Evolutionary conservation across 2,113 vertebrate genomes (phyloP), one percentile per base, ranked within the genome.

Genomic region (Gambusia affinis): DNA sequence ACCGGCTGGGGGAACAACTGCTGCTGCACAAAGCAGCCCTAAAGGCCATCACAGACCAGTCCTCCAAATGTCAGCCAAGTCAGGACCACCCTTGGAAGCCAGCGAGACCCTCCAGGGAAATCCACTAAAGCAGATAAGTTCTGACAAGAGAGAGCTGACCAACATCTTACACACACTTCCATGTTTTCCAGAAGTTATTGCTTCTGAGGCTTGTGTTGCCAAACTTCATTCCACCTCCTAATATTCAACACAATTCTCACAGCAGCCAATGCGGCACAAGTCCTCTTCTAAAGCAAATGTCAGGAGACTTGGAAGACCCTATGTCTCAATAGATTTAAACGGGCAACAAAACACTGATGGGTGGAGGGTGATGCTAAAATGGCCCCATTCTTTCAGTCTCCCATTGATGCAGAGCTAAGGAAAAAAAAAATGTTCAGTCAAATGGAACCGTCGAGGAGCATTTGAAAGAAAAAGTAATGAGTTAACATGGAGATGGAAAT

Each of bases 361-460:
- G 85, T 62, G 76, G 68, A 79, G 81, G 63, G 67, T 14, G 81
- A 80, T 86, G 35, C 76, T 63, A 76, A 87, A 65, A 74, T 86
- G 87, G 64, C 84, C 89, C 84, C 80, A 85, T 89, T 93, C 90
- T 88, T 91, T 93, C 88, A 88, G 69, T 80, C 73, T 76, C 33
- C 28, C 61, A 64, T 62, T 78, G 82, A 83, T 78, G 73, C 35
- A 33, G 67, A 71, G 69, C 57, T 75, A 73, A 83, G 76, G 74
- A 71, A 76, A 68, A 76, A 84, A 73, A 64, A 77, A 82, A 65
- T 30, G 67, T 80, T 61, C 64, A 65, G 70, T 67, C 31, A 29
- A 57, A 69, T 57, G 70, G 67, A 89, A 67, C 30, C 17, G 70
- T 76, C 78, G 62, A 37, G 62, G 42, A 80, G 67, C 30, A 67